Evolutionary conservation across 2,797 vertebrate species (phyloP).

Genomic region (Danio kyathit): DNA sequence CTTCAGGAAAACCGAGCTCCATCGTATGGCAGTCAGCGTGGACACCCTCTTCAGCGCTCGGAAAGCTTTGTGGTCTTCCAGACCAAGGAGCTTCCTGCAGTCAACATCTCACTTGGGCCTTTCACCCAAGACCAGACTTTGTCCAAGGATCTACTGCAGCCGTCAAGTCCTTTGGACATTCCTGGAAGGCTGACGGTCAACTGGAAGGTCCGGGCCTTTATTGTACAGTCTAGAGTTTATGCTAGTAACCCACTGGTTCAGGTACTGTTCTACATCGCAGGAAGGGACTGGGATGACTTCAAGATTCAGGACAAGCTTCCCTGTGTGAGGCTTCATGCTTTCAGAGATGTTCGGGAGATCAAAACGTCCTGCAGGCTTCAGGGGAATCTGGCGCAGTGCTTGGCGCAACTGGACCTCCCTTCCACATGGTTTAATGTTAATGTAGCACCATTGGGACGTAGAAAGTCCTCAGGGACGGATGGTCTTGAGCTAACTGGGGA

Average conservation of each 20-base stretch:
- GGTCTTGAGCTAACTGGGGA: constrained; percentile 82
- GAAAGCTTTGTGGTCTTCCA: constrained; percentile 98
- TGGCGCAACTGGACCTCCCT: constrained; percentile 92
- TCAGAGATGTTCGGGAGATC: constrained; percentile 90
- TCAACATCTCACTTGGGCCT: constrained; percentile 93
- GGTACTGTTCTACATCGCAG: constrained; percentile 96
- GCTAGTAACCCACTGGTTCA: constrained; percentile 90
- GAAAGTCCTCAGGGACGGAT: constrained; percentile 80
- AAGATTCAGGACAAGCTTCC: constrained; percentile 89
- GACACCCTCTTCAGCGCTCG: constrained; percentile 85
- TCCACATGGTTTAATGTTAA: constrained; percentile 91
- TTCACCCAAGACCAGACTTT: constrained; percentile 90
- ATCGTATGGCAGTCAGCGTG: constrained; percentile 63
- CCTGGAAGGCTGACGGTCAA: constrained; percentile 92
- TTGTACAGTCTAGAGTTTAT: constrained; percentile 89
- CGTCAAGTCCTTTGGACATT: constrained; percentile 91
- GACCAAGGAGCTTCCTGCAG: constrained; percentile 92
- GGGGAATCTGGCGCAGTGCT: constrained; percentile 91
- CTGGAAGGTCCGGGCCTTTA: constrained; percentile 98
- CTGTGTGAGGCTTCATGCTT: constrained; percentile 92
- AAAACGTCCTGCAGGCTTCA: constrained; percentile 92
- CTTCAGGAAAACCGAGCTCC: constrained; percentile 83
- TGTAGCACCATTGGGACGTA: constrained; percentile 82
- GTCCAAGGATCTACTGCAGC: constrained; percentile 93
- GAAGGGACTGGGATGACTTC: constrained; percentile 96